Evolutionary conservation across 2,797 vertebrate species (phyloP), one percentile per base, ranked within the genome.

Genomic region (Pelochelys cantorii): DNA sequence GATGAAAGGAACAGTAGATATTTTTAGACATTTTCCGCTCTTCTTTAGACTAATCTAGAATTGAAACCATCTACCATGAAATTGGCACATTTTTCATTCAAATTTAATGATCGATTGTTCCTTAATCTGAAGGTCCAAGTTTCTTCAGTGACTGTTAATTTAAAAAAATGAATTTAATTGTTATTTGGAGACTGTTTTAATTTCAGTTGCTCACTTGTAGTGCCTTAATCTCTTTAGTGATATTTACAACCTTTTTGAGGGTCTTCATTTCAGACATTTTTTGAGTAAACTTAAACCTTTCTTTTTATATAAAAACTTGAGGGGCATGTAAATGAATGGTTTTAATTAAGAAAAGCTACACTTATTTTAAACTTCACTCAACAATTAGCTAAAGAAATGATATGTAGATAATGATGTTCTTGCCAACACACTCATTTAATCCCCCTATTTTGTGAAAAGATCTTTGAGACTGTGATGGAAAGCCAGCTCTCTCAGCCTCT

Each of bases 251-350:
- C 87, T 91, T 77, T 85, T 4, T 34, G 60, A 80, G 17, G 17
- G 6, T 54, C 60, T 90, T 83, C 59, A 87, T 88, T 92, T 93
- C 52, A 55, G 5, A 37, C 25, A 3, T 84, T 89, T 90, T 91
- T 57, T 88, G 89, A 92, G 71, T 48, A 48, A 48, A 48, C 42
- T 75, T 75, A 42, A 94, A 87, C 14, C 62, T 81, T 18, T 53
- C 3, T 79, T 79, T 27, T 77, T 5, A 74, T 1, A 77, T 1
- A 78, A 31, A 87, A 68, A 37, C 18, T 22, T 77, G 31, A 85
- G 86, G 84, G 29, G 54, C 78, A 0, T 54, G 17, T 95, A 88
- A 22, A 80, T 80, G 89, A 84, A 74, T 85, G 86, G 12, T 12
- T 60, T 31, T 29, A 56, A 83, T 80, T n/a, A 90, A 81, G 10